These are phyloP conservation scores for Empidonax traillii DNA, from an alignment of 2,113 vertebrate genomes.

Conservation along the genomic window DNA sequence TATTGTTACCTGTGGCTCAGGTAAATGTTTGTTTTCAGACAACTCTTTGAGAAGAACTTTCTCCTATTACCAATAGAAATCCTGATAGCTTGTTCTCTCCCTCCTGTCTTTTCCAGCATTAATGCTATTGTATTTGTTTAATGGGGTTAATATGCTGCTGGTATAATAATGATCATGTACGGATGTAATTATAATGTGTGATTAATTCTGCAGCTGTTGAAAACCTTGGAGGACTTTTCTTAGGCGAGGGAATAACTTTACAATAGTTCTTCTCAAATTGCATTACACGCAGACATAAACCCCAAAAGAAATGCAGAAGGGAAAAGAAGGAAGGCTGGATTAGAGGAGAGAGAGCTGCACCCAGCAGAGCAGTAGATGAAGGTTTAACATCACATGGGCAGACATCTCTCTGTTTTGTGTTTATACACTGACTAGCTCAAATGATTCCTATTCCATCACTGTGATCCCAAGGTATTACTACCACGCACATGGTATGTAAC, in stretches of 20 bases:
- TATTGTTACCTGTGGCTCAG: background rate
- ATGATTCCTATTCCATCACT: background rate
- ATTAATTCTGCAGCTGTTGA: conserved; percentile 58
- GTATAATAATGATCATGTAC: conserved; percentile 54
- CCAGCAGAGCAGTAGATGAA: conserved; percentile 2
- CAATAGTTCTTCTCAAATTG: conserved; percentile 44
- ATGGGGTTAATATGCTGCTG: conserved; percentile 72
- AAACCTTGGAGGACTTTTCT: conserved; percentile 45
- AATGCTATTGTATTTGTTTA: conserved; percentile 64
- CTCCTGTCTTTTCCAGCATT: conserved; percentile 4
- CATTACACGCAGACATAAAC: background rate
- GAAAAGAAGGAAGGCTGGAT: background rate
- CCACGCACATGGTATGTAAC: background rate
- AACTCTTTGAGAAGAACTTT: background rate
- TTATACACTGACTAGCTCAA: background rate
- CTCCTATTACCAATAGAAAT: background rate
- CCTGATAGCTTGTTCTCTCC: background rate
- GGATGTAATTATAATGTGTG: conserved; percentile 62
- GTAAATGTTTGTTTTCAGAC: background rate
- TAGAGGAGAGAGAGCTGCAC: background rate
- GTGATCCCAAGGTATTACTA: conserved; percentile 2
- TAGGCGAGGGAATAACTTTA: conserved; percentile 33
- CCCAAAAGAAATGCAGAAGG: background rate
- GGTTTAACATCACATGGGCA: background rate
- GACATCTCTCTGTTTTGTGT: background rate